Base-by-base conservation (phyloP, 2,797 vertebrate genomes). In the Squalus acanthias region DNA sequence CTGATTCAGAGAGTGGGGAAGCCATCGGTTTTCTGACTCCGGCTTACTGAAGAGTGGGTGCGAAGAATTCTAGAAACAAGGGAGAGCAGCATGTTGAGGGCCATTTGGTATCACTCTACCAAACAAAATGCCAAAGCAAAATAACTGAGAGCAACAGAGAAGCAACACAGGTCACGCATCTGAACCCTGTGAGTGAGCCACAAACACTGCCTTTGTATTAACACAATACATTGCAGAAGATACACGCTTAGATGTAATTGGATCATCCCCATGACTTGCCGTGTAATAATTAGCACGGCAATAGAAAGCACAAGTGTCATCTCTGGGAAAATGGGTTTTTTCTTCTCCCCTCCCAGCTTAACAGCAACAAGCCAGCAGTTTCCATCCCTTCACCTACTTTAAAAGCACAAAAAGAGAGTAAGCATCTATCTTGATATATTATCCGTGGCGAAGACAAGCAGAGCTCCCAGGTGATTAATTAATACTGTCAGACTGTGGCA, bases 401-500 rank as follows among this genome's bases (percentile, higher is more conserved):
- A 93, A 70, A 95, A 22, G 9, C 67, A 70, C 46, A 33, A 60
- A 95, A 95, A 65, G 10, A 33, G 46, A 76, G 26, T 20, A 74
- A 20, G 13, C 72, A 76, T 95, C 94, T 95, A 53, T 76, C 70
- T 95, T 76, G 70, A 95, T 95, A 72, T 53, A 76, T 57, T 33
- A 95, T 95, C 94, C 13, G 29, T 53, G 70, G 50, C 26, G 6
- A 57, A 95, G 26, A 74, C 70, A 95, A 95, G 50, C 50, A 76
- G 69, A 26, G 70, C 70, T 95, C 94, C 50, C 50, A 33, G 50
- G 94, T 76, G 94, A 95, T 95, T 95, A 95, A 95, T 95, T 95
- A 95, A 95, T 76, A 33, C 70, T 57, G 70, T 95, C 94, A 95
- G 70, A 20, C 69, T 57, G 46, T 60, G 94, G 67, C 50, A 95